Conservation (phyloP, 30 jellyfish, hydroid and myxozoan genomes). For the Turritopsis dohrnii region DNA sequence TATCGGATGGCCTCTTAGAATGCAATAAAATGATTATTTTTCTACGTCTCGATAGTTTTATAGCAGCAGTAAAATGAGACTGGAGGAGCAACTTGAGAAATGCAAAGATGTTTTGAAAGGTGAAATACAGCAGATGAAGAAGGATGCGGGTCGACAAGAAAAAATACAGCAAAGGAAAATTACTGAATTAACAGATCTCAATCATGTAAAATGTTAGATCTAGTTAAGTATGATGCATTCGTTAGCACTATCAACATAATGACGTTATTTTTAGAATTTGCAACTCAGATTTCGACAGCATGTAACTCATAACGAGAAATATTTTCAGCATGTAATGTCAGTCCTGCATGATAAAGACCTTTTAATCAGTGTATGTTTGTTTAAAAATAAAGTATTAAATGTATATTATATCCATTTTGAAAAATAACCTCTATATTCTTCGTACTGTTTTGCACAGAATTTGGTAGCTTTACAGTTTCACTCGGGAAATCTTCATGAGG, state of each 20-base stretch:
- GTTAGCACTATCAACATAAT: not conserved
- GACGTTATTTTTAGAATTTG: not conserved
- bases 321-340: not conserved
- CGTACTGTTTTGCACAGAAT: not conserved
- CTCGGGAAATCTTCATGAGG: not conserved
- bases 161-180: not conserved
- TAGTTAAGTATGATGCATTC: not conserved
- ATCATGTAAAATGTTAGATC: not conserved
- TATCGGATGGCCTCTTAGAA: too few species aligned
- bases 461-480: not conserved
- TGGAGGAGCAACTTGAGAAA: not conserved
- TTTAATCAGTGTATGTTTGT: not conserved
- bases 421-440: not conserved
- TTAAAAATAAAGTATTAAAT: too few species aligned
- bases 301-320: not conserved
- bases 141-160: not conserved
- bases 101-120: conserved; percentile 5
- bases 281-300: not conserved
- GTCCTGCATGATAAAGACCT: not conserved
- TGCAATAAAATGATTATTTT: not conserved
- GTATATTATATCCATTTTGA: too few species aligned
- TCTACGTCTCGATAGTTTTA: not conserved
- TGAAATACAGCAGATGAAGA: not conserved
- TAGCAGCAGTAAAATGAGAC: not conserved
- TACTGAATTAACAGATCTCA: not conserved